Conservation (phyloP, 1,140 invertebrate genomes). For the Apis dorsata region DNA sequence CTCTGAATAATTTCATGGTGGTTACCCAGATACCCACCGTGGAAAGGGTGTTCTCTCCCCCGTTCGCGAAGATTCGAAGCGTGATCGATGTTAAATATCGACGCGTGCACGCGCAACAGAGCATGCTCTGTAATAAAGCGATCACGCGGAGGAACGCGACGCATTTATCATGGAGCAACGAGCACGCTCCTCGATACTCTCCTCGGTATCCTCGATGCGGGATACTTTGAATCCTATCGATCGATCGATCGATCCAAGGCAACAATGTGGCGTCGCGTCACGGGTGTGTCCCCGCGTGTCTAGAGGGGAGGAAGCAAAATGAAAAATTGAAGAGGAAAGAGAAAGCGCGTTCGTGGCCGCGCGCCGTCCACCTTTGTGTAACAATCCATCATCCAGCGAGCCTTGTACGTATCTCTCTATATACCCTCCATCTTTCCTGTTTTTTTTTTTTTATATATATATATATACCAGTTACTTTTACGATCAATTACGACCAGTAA, state of each 20-base stretch:
- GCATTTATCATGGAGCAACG: conserved; percentile 2
- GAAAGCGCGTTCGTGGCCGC: neutral
- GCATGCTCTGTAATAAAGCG: neutral
- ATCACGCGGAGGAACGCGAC: neutral
- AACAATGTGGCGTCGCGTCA: neutral
- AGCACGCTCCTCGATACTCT: neutral
- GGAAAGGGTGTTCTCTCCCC: no score
- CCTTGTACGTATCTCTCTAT: no score
- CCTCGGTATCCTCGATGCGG: neutral
- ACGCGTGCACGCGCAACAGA: neutral
- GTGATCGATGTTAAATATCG: neutral
- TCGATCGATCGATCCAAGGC: conserved; percentile 23
- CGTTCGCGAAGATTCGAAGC: neutral
- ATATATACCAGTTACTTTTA: no score
- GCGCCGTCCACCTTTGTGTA: no score
- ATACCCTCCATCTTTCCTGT: no score
- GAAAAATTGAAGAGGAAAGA: no score
- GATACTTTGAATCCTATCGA: neutral
- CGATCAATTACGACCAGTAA: no score
- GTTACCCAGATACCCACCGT: neutral
- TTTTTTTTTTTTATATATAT: no score
- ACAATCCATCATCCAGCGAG: no score
- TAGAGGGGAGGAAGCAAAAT: no score
- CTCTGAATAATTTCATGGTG: conserved; percentile 13
- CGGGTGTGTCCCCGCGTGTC: neutral